Evolutionary conservation across 2,888 invertebrate genomes (phyloP).

Genomic region (Tipula helvola): DNA sequence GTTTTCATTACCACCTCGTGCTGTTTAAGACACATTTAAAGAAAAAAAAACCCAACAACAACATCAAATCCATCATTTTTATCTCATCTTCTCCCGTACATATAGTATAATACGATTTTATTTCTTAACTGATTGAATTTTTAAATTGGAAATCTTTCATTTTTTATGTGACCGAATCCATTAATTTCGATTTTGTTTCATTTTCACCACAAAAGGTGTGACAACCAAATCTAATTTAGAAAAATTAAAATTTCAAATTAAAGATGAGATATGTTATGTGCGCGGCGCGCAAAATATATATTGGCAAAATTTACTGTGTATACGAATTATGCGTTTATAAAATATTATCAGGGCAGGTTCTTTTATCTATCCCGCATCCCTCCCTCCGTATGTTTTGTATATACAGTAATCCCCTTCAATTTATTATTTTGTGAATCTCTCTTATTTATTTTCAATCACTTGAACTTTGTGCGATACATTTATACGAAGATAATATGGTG

Average conservation of each 20-base stretch:
- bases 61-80: not conserved
- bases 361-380: not conserved
- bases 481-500: not conserved
- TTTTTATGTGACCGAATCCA: constrained; percentile 4
- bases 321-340: not conserved
- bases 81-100: not conserved
- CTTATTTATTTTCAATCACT: not conserved
- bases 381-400: not conserved
- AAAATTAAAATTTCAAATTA: constrained; percentile 4
- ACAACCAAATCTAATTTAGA: not conserved
- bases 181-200: not conserved
- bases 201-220: not conserved
- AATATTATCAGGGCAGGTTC: not conserved
- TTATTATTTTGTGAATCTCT: not conserved
- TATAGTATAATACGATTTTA: not conserved
- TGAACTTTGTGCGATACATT: not conserved
- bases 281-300: not conserved
- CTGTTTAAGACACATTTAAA: not conserved
- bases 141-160: not conserved
- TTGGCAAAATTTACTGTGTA: not conserved
- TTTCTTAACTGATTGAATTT: not conserved
- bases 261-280: not conserved
- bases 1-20: not conserved
- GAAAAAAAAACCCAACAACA: not conserved
- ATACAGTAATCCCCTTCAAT: not conserved